Evolutionary conservation across 2,797 vertebrate genomes (phyloP), one percentile per base, ranked within the genome.

Genomic region (Hippopotamyrus pictus): DNA sequence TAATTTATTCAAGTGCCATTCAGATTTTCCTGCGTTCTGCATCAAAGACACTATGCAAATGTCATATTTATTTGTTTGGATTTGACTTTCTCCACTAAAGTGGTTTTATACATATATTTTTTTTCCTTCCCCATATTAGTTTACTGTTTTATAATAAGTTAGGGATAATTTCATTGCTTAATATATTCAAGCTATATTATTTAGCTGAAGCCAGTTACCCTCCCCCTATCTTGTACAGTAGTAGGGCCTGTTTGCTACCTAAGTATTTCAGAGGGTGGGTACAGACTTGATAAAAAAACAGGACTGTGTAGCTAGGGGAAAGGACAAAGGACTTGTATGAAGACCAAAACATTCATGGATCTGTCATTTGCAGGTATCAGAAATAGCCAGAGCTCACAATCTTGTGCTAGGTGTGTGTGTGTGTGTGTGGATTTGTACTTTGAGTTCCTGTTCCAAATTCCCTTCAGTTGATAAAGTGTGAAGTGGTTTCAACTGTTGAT

Each of bases 31-130:
- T 90, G 90, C 88, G 25, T 88, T 89, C 84, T 93, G 93, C 95
- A 91, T 95, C 94, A 92, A 95, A 96, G 95, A 95, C 94, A 96
- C 97, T 98, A 98, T 98, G 97, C 97, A 98, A 98, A 95, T 94
- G 93, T 93, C 94, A 92, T 97, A 97, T 97, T 97, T 97, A 94
- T 96, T 96, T 96, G 94, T 95, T 94, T 94, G 94, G 14, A 86
- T 33, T 57, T 33, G 53, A 33, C 8, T 59, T 87, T 87, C 48
- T 86, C 29, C 84, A 83, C 84, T 53, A 33, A 33, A 29, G 84
- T 86, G 46, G 37, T 17, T 29, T 86, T 86, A 17, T 11, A 29
- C 4, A 82, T 82, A 46, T 46, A 44, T 46, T 19, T 46, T 29
- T 29, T 73, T 44, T n/a, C 19, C 76, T 44, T 82, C 37, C 76